These are phyloP conservation scores for Lamellibrachia luymesi DNA, from an alignment of 1,140 invertebrate genomes.

Conservation along the genomic window DNA sequence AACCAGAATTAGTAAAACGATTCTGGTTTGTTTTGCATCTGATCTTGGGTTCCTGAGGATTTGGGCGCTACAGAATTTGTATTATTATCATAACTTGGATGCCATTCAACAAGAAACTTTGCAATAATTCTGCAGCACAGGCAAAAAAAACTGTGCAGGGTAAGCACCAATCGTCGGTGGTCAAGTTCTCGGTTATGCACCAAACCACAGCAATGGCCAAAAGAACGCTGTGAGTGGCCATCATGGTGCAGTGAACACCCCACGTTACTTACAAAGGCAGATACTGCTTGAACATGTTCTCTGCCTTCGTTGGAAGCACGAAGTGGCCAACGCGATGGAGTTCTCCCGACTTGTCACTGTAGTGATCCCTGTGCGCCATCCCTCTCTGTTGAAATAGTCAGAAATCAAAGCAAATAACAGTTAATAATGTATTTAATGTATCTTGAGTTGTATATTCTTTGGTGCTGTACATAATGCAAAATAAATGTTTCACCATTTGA, in stretches of 20 bases:
- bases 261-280: conserved; percentile 19
- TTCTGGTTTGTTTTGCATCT: too few relatives aligned
- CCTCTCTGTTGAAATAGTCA: conserved; percentile 14
- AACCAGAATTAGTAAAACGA: too few relatives aligned
- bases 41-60: too few relatives aligned
- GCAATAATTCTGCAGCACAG: not conserved
- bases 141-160: not conserved
- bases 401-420: not conserved
- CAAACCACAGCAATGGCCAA: not conserved
- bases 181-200: not conserved
- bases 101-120: not conserved
- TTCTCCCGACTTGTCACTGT: conserved; percentile 52
- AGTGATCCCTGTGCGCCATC: conserved; percentile 53
- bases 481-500: too few relatives aligned
- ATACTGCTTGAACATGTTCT: conserved; percentile 43
- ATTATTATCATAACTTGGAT: not conserved
- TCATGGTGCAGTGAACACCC: not conserved
- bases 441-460: too few relatives aligned
- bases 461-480: too few relatives aligned
- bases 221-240: not conserved
- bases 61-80: too few relatives aligned
- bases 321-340: conserved; percentile 51
- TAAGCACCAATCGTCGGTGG: not conserved
- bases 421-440: not conserved
- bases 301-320: conserved; percentile 46